Evolutionary conservation across 2,888 invertebrate genomes (phyloP), one percentile per base, ranked within the genome.

Genomic region (Andrena minutula): DNA sequence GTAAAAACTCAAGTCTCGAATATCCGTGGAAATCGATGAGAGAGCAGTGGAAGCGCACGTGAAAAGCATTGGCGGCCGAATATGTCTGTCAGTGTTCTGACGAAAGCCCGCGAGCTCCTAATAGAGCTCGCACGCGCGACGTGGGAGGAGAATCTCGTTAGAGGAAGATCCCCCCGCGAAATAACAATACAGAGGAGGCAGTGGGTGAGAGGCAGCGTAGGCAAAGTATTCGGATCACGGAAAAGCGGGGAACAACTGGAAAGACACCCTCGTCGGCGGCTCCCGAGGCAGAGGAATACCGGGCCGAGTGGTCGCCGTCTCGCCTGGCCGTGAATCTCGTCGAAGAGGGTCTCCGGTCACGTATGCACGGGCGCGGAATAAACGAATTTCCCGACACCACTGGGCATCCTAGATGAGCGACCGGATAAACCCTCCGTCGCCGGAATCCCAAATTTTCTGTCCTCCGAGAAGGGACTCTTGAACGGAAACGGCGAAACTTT

Each of bases 341-440:
- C 61, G 64, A 69, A 16, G 32, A 20, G 28, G 23, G 4, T 53
- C 16, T 2, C 41, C 69, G 63, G 69, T 68, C 77, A 76, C 65
- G 77, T 65, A 61, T 47, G 65, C 70, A 61, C 26, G 61, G 60
- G 4, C 35, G 58, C 23, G 79, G 77, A 66, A 79, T 77, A 76
- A 70, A 76, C 79, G 70, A 76, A 76, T 76, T 69, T 70, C 77
- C 71, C 53, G 26, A 12, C 65, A n/a, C 41, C 76, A 30, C 30
- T 28, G 41, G 23, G 30, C 20, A 26, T 32, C 20, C 32, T 32
- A 64, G 79, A 68, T 56, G n/a, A 32, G 61, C 30, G 7, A 10
- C 28, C 58, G 20, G 77, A 78, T 74, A 78, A 75, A 75, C 75
- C 66, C 12, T 2, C 28, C 60, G 51, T 20, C 51, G 2, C 2